Conservation (phyloP, 2,888 invertebrate genomes). For the Cecidostiba fungosa region DNA sequence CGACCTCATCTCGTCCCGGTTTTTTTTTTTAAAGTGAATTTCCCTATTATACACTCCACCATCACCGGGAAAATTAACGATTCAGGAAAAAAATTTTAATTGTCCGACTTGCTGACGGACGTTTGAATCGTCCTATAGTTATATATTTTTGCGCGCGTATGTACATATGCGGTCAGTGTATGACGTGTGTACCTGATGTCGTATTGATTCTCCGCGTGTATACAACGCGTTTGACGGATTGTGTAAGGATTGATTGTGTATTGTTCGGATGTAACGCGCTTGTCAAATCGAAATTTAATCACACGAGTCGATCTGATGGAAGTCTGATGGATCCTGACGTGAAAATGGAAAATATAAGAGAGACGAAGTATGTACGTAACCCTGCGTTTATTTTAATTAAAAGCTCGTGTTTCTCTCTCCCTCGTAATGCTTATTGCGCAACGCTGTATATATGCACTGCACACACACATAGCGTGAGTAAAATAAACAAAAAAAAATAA, state of each 20-base stretch:
- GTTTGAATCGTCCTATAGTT: too few relatives aligned
- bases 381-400: not conserved
- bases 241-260: not conserved
- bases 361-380: not conserved
- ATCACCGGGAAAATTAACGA: too few relatives aligned
- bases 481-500: not conserved
- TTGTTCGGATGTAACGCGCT: not conserved
- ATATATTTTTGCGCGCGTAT: too few relatives aligned
- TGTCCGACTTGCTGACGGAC: not conserved
- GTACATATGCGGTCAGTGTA: not conserved
- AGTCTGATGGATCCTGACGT: not conserved
- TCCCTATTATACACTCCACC: too few relatives aligned
- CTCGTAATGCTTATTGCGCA: not conserved
- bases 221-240: not conserved
- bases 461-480: not conserved
- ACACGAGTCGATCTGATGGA: not conserved
- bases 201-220: not conserved
- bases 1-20: not conserved
- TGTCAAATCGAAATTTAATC: constrained; percentile 4
- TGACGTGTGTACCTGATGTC: not conserved
- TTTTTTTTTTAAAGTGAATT: not conserved
- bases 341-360: not conserved
- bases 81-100: not conserved
- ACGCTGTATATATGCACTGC: not conserved
- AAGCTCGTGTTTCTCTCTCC: not conserved